A percentile compares a stretch with the other conserved stretches of the same genome.
Conservation (phyloP, 2,888 invertebrate genomes). For the Agrotis segetum region DNA sequence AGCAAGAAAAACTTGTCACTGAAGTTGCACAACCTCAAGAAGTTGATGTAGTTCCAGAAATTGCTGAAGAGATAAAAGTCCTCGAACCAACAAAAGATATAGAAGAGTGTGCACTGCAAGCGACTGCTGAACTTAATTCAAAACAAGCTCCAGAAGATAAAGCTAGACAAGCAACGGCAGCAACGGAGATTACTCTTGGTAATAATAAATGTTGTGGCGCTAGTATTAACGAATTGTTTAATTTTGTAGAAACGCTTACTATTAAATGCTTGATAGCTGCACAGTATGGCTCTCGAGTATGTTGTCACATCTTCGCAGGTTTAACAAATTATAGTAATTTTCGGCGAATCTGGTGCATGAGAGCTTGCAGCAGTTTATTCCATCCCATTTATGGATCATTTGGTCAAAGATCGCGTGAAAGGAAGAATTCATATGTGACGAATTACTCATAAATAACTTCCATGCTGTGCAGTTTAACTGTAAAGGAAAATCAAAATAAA, state of each 20-base stretch:
- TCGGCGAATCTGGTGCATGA: neutral
- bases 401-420: too few species aligned
- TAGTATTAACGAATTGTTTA: constrained; percentile 21
- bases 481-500: neutral
- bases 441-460: neutral
- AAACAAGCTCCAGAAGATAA: constrained; percentile 1
- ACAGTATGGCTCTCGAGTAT: constrained; percentile 23
- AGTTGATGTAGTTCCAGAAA: neutral
- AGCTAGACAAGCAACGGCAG: neutral
- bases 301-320: neutral
- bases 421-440: neutral
- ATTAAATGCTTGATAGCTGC: constrained; percentile 22
- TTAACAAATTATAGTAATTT: neutral
- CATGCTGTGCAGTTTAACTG: constrained; percentile 35
- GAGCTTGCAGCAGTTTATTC: neutral
- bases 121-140: neutral
- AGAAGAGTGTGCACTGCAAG: neutral
- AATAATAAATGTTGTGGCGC: constrained; percentile 44
- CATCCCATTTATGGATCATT: too few species aligned
- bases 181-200: constrained; percentile 27
- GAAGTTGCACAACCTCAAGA: neutral
- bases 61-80: neutral
- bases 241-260: constrained; percentile 35
- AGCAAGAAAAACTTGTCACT: neutral
- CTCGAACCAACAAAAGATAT: neutral